A percentile compares a stretch with the other conserved stretches of the same genome.
These are phyloP conservation scores for Oryzias curvinotus DNA, from an alignment of 2,113 vertebrate genomes.

Conservation along the genomic window DNA sequence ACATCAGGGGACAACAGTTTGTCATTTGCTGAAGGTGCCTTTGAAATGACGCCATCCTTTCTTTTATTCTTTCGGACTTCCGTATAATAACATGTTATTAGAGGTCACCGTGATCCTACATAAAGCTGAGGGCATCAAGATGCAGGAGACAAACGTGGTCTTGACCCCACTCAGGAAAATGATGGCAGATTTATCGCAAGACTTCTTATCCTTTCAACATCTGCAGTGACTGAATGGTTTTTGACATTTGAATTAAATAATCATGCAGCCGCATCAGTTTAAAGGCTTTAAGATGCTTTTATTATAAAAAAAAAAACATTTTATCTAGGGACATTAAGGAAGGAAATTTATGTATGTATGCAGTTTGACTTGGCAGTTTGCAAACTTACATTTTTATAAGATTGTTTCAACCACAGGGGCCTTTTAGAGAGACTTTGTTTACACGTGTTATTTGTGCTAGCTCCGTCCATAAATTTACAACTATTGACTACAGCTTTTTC, in stretches of 20 bases:
- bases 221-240: not conserved
- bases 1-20: not conserved
- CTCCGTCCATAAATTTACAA: too few species aligned
- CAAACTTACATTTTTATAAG: too few species aligned
- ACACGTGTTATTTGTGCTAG: too few species aligned
- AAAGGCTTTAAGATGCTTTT: not conserved
- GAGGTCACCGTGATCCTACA: not conserved
- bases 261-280: not conserved
- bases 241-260: constrained; percentile 19
- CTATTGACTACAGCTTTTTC: too few species aligned
- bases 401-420: too few species aligned
- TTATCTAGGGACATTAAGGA: not conserved
- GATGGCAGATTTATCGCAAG: not conserved
- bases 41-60: not conserved
- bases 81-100: not conserved
- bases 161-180: not conserved
- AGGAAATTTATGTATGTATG: constrained; percentile 7
- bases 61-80: not conserved
- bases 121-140: not conserved
- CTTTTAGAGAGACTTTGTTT: too few species aligned
- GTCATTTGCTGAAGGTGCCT: not conserved
- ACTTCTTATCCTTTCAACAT: constrained; percentile 1
- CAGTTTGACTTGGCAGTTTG: not conserved
- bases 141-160: not conserved
- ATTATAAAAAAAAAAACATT: not conserved